These are phyloP conservation scores for Rhagonycha lutea DNA, from an alignment of 2,888 invertebrate species.

Conservation along the genomic window DNA sequence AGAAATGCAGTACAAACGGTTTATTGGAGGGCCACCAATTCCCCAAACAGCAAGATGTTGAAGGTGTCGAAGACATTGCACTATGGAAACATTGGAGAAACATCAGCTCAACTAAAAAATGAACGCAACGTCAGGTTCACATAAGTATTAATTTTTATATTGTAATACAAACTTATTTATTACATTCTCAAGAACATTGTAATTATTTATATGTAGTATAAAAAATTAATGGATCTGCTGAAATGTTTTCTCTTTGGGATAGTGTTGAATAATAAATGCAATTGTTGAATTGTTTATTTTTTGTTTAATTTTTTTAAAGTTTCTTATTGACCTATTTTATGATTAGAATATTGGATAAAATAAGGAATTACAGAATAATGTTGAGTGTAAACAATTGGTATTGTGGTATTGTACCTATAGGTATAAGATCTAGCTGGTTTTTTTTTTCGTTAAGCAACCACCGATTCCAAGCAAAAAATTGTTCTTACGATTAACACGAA, in stretches of 20 bases:
- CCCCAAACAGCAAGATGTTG: conserved; percentile 36
- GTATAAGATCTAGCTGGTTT: too few species aligned
- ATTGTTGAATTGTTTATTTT: neutral
- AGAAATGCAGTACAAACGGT: conserved; percentile 75
- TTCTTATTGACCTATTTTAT: too few species aligned
- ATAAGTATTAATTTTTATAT: neutral
- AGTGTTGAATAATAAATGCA: neutral
- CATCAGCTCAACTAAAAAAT: neutral
- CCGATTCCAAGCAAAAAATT: too few species aligned
- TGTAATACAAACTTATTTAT: neutral
- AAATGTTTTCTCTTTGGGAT: neutral
- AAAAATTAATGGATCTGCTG: neutral
- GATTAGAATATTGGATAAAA: too few species aligned
- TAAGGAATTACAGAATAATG: too few species aligned
- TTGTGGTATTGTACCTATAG: too few species aligned
- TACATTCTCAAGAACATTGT: neutral
- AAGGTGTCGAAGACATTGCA: conserved; percentile 43
- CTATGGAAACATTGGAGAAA: conserved; percentile 31
- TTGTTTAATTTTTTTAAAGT: neutral
- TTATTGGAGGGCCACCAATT: conserved; percentile 63
- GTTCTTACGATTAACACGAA: too few species aligned
- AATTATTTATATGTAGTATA: neutral
- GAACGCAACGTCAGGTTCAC: neutral
- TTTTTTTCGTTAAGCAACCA: too few species aligned
- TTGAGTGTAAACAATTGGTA: too few species aligned